These are phyloP conservation scores for Pharmacophagus antenor DNA, from an alignment of 2,888 invertebrate genomes.

Conservation along the genomic window DNA sequence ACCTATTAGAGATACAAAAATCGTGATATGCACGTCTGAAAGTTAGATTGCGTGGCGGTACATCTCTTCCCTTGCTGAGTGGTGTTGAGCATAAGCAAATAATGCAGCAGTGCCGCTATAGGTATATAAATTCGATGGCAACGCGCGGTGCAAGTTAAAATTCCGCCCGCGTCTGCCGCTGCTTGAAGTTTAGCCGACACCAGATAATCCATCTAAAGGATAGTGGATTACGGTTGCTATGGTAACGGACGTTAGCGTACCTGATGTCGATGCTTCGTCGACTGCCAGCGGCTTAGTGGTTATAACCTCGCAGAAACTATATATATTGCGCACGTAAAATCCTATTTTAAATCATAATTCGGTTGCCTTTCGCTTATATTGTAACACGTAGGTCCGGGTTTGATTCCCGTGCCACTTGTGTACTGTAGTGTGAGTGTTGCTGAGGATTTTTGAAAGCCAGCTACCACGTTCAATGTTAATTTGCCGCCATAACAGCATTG, in stretches of 20 bases:
- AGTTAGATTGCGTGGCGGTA: neutral
- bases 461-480: too few relatives aligned
- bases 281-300: neutral
- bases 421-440: too few relatives aligned
- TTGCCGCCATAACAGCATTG: too few relatives aligned
- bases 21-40: neutral
- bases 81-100: constrained; percentile 18
- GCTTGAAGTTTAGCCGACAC: constrained; percentile 30
- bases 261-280: constrained; percentile 5
- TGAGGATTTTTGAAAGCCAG: too few relatives aligned
- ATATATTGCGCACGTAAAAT: too few relatives aligned
- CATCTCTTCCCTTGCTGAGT: constrained; percentile 11
- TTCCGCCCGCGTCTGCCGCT: constrained; percentile 17
- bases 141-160: constrained; percentile 19
- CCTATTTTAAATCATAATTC: too few relatives aligned
- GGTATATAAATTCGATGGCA: constrained; percentile 7
- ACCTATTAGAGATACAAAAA: too few relatives aligned
- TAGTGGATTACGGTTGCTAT: constrained; percentile 22
- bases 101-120: neutral
- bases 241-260: neutral
- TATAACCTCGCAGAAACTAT: neutral
- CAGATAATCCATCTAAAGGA: constrained; percentile 28
- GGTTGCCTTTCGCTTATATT: too few relatives aligned
- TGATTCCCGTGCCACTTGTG: too few relatives aligned
- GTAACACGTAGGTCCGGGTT: too few relatives aligned